phyloP scores from a whole-genome alignment of 1,140 invertebrate species.

The Nomia melanderi region DNA sequence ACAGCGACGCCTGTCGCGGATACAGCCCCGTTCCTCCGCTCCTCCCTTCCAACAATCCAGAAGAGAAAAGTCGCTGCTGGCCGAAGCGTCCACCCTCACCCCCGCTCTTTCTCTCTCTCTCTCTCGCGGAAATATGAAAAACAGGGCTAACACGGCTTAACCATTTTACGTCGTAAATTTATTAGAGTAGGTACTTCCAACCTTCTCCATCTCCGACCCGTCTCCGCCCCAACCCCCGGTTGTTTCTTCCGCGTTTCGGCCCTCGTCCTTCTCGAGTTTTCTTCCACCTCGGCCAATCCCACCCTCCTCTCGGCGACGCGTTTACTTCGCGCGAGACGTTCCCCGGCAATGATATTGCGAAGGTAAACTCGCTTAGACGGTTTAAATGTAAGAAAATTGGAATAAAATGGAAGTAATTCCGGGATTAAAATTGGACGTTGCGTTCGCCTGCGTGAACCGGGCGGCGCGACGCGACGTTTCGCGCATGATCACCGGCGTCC shows the following conservation, averaged over 20 bases:
- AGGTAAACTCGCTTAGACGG: constrained; percentile 78
- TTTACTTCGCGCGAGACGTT: constrained; percentile 40
- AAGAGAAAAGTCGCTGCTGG: neutral
- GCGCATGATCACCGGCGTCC: neutral
- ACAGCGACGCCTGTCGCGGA: constrained; percentile 4
- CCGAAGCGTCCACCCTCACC: neutral
- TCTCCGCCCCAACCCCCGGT: constrained; percentile 34
- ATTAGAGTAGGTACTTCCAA: constrained; percentile 77
- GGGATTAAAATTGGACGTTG: constrained; percentile 72
- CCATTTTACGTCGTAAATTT: constrained; percentile 80
- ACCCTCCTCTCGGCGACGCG: neutral
- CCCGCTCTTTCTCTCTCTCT: neutral
- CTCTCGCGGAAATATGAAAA: constrained; percentile 80
- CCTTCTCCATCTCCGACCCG: constrained; percentile 46
- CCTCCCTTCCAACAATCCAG: constrained; percentile 20
- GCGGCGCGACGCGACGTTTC: constrained; percentile 3
- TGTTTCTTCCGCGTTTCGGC: constrained; percentile 19
- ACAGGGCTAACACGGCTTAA: constrained; percentile 80
- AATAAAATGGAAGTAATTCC: constrained; percentile 76
- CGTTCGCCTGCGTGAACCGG: constrained; percentile 36
- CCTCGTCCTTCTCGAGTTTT: constrained; percentile 38
- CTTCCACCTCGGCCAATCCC: constrained; percentile 16
- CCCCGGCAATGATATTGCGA: constrained; percentile 76
- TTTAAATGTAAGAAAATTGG: constrained; percentile 75
- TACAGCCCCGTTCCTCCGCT: constrained; percentile 21